Conservation (phyloP, 1,140 invertebrate species). For the Drosophila repleta region DNA sequence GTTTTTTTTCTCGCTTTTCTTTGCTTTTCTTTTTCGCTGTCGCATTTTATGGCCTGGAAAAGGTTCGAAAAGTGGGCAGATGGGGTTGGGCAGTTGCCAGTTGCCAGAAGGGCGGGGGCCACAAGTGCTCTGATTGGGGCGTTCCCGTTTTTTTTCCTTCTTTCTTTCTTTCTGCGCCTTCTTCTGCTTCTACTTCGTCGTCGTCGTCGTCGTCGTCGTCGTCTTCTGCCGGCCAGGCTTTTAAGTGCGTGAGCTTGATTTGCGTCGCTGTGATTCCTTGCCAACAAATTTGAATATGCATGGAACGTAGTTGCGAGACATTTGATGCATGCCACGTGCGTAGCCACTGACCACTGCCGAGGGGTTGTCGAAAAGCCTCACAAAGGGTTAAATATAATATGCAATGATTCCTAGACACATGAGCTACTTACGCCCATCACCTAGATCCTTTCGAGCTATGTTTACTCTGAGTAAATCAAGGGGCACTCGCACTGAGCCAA, state of each 20-base stretch:
- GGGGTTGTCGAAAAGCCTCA: too few species aligned
- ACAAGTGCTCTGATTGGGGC: slow-evolving; percentile 39
- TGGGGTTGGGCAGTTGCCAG: neutral
- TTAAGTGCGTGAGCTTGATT: slow-evolving; percentile 76
- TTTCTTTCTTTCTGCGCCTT: too few species aligned
- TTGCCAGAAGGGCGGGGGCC: neutral
- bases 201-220: neutral
- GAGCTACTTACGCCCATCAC: neutral
- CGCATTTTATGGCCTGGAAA: slow-evolving; percentile 72
- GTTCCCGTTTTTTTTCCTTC: neutral
- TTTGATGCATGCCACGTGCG: slow-evolving; percentile 74
- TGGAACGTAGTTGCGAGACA: slow-evolving; percentile 38
- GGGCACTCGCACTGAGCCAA: too few species aligned
- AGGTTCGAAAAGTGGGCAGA: slow-evolving; percentile 14
- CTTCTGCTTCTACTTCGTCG: neutral
- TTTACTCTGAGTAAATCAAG: too few species aligned
- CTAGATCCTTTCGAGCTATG: too few species aligned
- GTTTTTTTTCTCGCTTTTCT: slow-evolving; percentile 18
- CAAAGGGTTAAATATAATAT: neutral
- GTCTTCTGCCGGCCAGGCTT: slow-evolving; percentile 35
- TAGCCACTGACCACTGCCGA: slow-evolving; percentile 8
- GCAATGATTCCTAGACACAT: neutral
- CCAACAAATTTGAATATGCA: slow-evolving; percentile 74
- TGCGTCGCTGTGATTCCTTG: slow-evolving; percentile 69
- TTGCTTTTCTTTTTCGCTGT: slow-evolving; percentile 50